A percentile compares a stretch with the other conserved stretches of the same genome.
Evolutionary conservation across 2,888 invertebrate species (phyloP).

Genomic region (Chesias legatella): DNA sequence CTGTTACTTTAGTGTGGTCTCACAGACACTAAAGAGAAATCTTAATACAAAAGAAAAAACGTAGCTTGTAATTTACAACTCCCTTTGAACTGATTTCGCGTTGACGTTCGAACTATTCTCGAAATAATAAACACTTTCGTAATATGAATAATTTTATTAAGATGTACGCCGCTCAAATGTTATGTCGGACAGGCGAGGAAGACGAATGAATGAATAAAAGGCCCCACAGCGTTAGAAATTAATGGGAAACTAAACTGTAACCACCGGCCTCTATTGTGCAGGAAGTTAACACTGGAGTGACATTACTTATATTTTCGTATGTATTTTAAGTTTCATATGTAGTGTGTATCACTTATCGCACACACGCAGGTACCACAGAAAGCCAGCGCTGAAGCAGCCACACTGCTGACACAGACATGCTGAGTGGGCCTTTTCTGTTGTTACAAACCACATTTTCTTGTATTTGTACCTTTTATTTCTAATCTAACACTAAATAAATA

Average conservation of each 20-base stretch:
- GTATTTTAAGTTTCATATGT: too few species aligned
- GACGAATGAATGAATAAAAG: slow-evolving; percentile 56
- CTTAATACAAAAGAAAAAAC: slow-evolving; percentile 53
- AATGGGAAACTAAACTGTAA: slow-evolving; percentile 49
- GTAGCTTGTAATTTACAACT: slow-evolving; percentile 52
- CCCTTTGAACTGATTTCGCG: slow-evolving; percentile 60
- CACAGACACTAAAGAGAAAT: slow-evolving; percentile 51
- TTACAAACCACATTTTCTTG: too few species aligned
- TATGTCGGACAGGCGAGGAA: slow-evolving; percentile 40
- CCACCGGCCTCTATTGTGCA: too few species aligned
- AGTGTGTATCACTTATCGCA: too few species aligned
- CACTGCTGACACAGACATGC: too few species aligned
- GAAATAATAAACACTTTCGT: slow-evolving; percentile 44
- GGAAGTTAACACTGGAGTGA: too few species aligned
- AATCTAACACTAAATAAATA: too few species aligned
- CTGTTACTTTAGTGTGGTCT: slow-evolving; percentile 57
- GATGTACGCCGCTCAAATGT: slow-evolving; percentile 41
- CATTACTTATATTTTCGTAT: too few species aligned
- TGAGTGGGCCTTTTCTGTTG: too few species aligned
- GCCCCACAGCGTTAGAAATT: slow-evolving; percentile 47
- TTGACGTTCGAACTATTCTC: slow-evolving; percentile 45
- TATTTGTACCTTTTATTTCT: too few species aligned
- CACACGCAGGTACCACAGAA: too few species aligned
- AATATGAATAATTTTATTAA: slow-evolving; percentile 43
- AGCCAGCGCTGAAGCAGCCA: too few species aligned